These are phyloP conservation scores for Ochropacha duplaris DNA, from an alignment of 2,888 invertebrate genomes.

Conservation along the genomic window DNA sequence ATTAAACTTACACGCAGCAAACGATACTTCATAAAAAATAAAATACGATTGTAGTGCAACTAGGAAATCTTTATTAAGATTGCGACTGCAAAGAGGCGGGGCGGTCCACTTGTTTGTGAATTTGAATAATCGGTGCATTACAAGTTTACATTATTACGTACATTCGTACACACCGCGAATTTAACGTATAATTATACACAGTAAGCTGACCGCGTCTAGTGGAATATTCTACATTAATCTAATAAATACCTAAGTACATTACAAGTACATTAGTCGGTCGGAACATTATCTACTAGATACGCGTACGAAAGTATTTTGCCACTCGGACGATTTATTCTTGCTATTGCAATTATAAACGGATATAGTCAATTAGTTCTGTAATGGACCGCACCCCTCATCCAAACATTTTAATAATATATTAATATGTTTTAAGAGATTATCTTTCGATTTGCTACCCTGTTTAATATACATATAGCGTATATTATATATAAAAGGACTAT, in stretches of 20 bases:
- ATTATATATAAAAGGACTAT: no score
- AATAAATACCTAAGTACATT: constrained; percentile 12
- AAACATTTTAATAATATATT: background rate
- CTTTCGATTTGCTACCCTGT: no score
- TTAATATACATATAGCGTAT: no score
- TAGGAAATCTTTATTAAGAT: constrained; percentile 82
- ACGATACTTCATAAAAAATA: constrained; percentile 68
- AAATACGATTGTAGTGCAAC: constrained; percentile 63
- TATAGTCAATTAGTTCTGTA: constrained; percentile 14
- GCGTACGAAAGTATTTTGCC: constrained; percentile 31
- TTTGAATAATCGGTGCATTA: constrained; percentile 77
- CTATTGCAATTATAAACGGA: constrained; percentile 15
- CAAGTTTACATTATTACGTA: constrained; percentile 59
- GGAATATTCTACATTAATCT: constrained; percentile 43
- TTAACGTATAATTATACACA: constrained; percentile 52
- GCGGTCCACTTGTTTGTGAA: constrained; percentile 64
- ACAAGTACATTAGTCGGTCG: constrained; percentile 40
- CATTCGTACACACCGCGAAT: constrained; percentile 53
- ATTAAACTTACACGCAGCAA: constrained; percentile 65
- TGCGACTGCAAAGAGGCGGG: constrained; percentile 78
- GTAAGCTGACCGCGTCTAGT: constrained; percentile 29
- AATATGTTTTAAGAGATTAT: background rate
- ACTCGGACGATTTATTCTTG: constrained; percentile 31
- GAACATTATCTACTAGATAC: constrained; percentile 40
- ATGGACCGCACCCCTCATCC: background rate